These are phyloP conservation scores for Girardinichthys multiradiatus DNA, from an alignment of 2,113 vertebrate genomes.

Conservation along the genomic window DNA sequence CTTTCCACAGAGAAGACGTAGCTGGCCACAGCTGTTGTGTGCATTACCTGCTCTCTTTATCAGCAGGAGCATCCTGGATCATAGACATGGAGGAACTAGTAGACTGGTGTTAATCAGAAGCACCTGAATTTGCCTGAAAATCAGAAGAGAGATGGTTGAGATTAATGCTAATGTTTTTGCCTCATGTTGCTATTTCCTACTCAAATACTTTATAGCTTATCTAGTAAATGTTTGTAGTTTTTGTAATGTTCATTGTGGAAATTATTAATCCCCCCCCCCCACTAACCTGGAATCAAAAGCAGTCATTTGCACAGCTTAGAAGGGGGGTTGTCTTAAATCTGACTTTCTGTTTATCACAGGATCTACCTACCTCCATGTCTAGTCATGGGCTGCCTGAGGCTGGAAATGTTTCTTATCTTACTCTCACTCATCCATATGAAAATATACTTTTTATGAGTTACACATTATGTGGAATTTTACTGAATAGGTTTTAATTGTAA, in stretches of 20 bases:
- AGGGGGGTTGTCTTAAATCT: too few relatives aligned
- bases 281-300: not conserved
- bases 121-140: constrained; percentile 15
- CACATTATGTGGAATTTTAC: not conserved
- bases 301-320: too few relatives aligned
- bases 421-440: not conserved
- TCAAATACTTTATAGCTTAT: not conserved
- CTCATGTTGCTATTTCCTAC: not conserved
- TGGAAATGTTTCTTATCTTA: not conserved
- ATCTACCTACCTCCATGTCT: not conserved
- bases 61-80: constrained; percentile 46
- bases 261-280: not conserved
- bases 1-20: constrained; percentile 70
- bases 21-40: constrained; percentile 46
- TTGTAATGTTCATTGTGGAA: not conserved
- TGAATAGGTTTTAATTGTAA: constrained; percentile 20
- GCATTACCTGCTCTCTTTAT: constrained; percentile 66
- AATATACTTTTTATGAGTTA: not conserved
- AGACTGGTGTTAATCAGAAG: constrained; percentile 24
- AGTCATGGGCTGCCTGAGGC: not conserved
- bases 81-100: constrained; percentile 20
- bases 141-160: constrained; percentile 7
- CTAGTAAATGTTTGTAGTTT: not conserved
- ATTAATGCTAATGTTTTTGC: constrained; percentile 4
- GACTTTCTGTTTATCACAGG: not conserved